These are phyloP conservation scores for Apotomis betuletana DNA, from an alignment of 2,888 invertebrate genomes.

Conservation along the genomic window DNA sequence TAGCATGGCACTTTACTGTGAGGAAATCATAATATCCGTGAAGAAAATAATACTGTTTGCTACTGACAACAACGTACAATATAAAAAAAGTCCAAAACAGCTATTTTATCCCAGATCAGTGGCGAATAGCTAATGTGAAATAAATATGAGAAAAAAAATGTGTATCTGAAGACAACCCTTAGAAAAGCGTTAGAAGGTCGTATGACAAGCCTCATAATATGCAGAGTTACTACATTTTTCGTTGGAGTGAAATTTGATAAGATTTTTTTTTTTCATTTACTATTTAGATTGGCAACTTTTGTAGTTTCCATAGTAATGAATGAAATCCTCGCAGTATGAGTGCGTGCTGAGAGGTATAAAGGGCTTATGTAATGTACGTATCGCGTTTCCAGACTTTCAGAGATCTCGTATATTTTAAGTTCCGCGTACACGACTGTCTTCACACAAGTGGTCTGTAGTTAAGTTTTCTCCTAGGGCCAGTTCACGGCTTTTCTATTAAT, in stretches of 20 bases:
- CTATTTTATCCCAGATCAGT: too few species aligned
- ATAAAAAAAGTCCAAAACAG: too few species aligned
- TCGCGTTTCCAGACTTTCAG: constrained; percentile 83
- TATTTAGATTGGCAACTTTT: too few species aligned
- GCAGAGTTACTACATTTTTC: too few species aligned
- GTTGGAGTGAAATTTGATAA: too few species aligned
- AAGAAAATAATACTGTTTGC: background rate
- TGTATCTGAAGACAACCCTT: too few species aligned
- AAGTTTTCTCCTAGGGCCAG: constrained; percentile 60
- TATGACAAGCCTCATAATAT: too few species aligned
- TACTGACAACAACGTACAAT: background rate
- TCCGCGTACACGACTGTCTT: constrained; percentile 78
- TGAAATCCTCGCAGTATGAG: background rate
- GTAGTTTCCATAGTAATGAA: too few species aligned
- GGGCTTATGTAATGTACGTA: constrained; percentile 70
- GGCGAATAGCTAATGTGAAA: too few species aligned
- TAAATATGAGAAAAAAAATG: too few species aligned
- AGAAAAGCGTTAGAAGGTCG: too few species aligned
- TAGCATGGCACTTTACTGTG: constrained; percentile 5
- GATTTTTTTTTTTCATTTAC: too few species aligned
- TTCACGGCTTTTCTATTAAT: constrained; percentile 54
- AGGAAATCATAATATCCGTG: background rate
- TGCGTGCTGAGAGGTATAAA: constrained; percentile 14
- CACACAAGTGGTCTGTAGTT: constrained; percentile 73
- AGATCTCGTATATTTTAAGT: constrained; percentile 82